Evolutionary conservation across 2,797 vertebrate genomes (phyloP), one percentile per base, ranked within the genome.

Genomic region (Artibeus lituratus): DNA sequence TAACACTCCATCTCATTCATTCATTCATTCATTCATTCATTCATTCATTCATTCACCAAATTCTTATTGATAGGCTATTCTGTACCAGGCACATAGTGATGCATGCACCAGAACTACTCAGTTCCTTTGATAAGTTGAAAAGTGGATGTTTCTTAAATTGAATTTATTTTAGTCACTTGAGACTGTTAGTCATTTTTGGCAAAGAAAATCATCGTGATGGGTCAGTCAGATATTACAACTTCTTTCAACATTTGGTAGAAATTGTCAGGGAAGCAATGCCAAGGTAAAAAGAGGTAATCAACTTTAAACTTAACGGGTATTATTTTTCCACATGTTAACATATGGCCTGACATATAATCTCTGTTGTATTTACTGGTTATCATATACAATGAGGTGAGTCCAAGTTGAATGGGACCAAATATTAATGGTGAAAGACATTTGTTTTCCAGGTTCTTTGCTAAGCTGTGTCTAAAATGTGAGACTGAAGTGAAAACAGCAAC

Each of bases 131-230:
- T 22, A 62, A n/a, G 24, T 4, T 44, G 29, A 62, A 91, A 94
- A 81, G 39, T 59, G 51, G 35, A 69, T 81, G 37, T 11, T 81
- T 90, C 37, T 72, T 81, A 69, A 70, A 62, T 51, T 62, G n/a
- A 16, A 8, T 94, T 65, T 85, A 69, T 76, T 92, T 82, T 65
- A 91, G 42, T 94, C 51, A 32, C 29, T 51, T n/a, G 72, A 70
- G 39, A 47, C 55, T 91, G 87, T 95, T 92, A 84, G 85, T 65
- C 70, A 90, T 83, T 95, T 94, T 81, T 95, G 86, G 85, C 82
- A 85, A 96, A 96, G 85, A 57, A 92, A 94, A 82, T 96, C n/a
- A 49, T 65, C 35, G 14, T 92, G 77, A 92, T 73, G 77, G 96
- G 78, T 95, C 87, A 96, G 37, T 73, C 65, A 87, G 70, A 94